These are phyloP conservation scores for Philereme transversata DNA, from an alignment of 2,888 invertebrate species.

Conservation along the genomic window DNA sequence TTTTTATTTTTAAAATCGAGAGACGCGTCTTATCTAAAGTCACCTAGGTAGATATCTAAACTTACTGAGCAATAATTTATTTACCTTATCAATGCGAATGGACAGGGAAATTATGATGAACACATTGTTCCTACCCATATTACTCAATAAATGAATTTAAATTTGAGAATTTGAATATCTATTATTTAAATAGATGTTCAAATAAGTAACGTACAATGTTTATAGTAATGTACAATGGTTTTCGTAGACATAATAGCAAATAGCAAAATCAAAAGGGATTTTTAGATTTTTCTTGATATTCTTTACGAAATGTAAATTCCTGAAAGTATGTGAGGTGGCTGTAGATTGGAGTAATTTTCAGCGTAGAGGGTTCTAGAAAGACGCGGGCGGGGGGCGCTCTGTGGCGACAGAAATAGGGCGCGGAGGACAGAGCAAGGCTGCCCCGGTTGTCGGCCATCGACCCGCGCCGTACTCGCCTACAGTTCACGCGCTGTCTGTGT, in stretches of 20 bases:
- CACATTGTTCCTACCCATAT: too few relatives aligned
- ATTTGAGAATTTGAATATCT: too few relatives aligned
- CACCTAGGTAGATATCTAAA: not conserved
- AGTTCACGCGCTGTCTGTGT: conserved; percentile 28
- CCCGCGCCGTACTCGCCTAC: conserved; percentile 52
- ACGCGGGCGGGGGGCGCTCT: conserved; percentile 49
- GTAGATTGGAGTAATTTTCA: conserved; percentile 63
- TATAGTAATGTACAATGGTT: too few relatives aligned
- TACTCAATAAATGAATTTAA: too few relatives aligned
- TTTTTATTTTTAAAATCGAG: conserved; percentile 6
- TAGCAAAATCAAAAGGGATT: not conserved
- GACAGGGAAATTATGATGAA: too few relatives aligned
- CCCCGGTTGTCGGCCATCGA: conserved; percentile 79
- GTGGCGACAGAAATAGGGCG: conserved; percentile 83
- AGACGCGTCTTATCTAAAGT: not conserved
- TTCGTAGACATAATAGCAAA: too few relatives aligned
- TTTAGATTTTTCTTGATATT: not conserved
- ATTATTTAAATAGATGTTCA: too few relatives aligned
- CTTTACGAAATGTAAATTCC: conserved; percentile 30
- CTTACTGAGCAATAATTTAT: too few relatives aligned
- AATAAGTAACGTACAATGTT: too few relatives aligned
- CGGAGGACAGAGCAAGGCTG: conserved; percentile 84
- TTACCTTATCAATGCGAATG: too few relatives aligned
- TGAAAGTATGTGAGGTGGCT: conserved; percentile 38
- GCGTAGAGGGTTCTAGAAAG: conserved; percentile 57